Base-by-base conservation (phyloP, 2,888 invertebrate genomes). In the Cistogaster globosa region DNA sequence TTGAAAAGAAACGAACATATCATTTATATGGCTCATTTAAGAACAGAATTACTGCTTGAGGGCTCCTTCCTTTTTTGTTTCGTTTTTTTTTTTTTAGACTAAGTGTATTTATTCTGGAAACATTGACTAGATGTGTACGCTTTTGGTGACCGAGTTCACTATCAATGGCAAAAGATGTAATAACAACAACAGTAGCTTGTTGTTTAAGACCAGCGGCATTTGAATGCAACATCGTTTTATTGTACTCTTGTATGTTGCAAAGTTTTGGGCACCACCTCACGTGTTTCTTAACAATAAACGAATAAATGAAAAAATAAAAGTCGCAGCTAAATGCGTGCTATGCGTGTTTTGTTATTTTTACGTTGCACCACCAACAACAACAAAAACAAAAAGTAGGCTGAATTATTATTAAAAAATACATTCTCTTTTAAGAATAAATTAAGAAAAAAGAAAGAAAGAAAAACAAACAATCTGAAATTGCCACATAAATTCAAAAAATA, bases 291-390 rank as follows among this genome's bases (percentile, higher is more conserved):
- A 69, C 63, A 82, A 76, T 57, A 81, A 77, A 81, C 63, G 63
- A 82, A 76, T 57, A 81, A 77, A 81, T 68, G 69, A 77, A 81
- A n/a, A 78, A 69, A 68, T 58, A 81, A 80, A 82, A 78, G 77
- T 75, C 82, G 81, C 62, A 48, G 14, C 60, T 63, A 78, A 82
- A 82, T 85, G 84, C 82, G 84, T 85, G 82, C 78, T 78, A 78
- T 82, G 84, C 79, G 72, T 82, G 77, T 69, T 78, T 62, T 38
- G 16, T 20, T 75, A 79, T 72, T 53, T 11, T 20, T 48, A 68
- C 74, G 48, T 38, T 58, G 26, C 58, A 26, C 58, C 22, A 45
- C 62, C 42, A 58, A 53, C 62, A 8, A 55, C 45, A 63, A 68
- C 38, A 65, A 12, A 32, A 65, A 58, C 60, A 72, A 60, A 58